Conservation (phyloP, 2,113 vertebrate genomes). For the Aramus guarauna region DNA sequence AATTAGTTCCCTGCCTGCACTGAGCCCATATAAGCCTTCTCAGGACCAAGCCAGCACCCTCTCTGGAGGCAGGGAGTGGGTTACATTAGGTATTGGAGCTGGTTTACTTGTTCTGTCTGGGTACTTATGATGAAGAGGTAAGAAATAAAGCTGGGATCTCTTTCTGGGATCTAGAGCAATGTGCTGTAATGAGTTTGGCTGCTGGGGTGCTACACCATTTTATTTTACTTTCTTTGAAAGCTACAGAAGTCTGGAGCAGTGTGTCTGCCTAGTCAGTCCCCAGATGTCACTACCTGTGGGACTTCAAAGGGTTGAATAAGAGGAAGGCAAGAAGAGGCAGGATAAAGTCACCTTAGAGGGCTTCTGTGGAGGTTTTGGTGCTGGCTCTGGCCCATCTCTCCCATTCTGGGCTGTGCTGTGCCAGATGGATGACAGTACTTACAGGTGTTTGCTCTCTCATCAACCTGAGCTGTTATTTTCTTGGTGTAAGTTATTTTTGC, state of each 20-base stretch:
- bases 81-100: rapidly evolving
- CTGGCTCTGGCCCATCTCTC: neutral
- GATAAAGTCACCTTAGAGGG: neutral
- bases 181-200: neutral
- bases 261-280: neutral
- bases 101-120: neutral
- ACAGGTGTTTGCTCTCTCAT: neutral
- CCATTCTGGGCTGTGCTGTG: neutral
- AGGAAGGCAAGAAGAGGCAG: neutral
- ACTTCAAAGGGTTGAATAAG: neutral
- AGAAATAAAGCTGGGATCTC: neutral
- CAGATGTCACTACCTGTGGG: neutral
- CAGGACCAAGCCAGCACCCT: neutral
- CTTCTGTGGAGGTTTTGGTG: neutral
- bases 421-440: neutral
- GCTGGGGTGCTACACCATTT: neutral
- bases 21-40: neutral
- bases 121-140: neutral
- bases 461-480: neutral
- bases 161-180: neutral
- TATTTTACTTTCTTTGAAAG: neutral
- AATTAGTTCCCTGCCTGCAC: neutral
- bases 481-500: neutral
- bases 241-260: neutral
- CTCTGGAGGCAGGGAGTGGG: neutral